These are phyloP conservation scores for Tiliacea citrago DNA, from an alignment of 2,888 invertebrate genomes.

Conservation along the genomic window DNA sequence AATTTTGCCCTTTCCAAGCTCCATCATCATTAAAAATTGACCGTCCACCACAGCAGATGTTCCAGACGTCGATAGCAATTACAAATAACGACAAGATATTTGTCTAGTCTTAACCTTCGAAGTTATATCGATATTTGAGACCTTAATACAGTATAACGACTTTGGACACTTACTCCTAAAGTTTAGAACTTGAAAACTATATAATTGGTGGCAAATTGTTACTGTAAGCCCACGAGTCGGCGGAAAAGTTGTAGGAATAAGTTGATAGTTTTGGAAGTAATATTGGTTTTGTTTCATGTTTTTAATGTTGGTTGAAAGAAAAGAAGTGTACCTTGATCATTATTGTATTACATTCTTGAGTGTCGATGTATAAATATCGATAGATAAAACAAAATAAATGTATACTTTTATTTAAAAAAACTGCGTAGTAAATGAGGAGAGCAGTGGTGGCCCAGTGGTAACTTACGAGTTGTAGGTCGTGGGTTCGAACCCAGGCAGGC, in stretches of 20 bases:
- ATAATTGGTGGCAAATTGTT: constrained; percentile 55
- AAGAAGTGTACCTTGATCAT: neutral
- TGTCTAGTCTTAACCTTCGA: constrained; percentile 29
- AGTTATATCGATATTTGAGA: constrained; percentile 37
- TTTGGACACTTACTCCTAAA: constrained; percentile 44
- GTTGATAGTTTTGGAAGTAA: constrained; percentile 36
- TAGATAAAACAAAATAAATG: too few relatives aligned
- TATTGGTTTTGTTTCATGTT: constrained; percentile 24
- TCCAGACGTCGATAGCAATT: constrained; percentile 33
- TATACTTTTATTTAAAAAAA: too few relatives aligned
- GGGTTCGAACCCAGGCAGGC: too few relatives aligned
- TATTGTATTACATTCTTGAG: neutral
- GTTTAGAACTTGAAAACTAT: constrained; percentile 57
- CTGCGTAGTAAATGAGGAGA: too few relatives aligned
- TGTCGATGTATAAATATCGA: too few relatives aligned
- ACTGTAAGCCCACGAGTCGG: constrained; percentile 41
- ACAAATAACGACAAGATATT: constrained; percentile 35
- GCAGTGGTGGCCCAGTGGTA: too few relatives aligned
- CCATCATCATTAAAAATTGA: constrained; percentile 34
- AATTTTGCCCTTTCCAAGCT: constrained; percentile 10
- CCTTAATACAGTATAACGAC: constrained; percentile 47
- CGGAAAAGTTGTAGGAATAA: constrained; percentile 30
- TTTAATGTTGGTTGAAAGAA: neutral
- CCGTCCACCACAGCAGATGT: constrained; percentile 40
- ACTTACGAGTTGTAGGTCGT: too few relatives aligned